A percentile compares a stretch with the other conserved stretches of the same genome.
Evolutionary conservation across 1,140 invertebrate species (phyloP).

Genomic region (Cheumatopsyche charites): DNA sequence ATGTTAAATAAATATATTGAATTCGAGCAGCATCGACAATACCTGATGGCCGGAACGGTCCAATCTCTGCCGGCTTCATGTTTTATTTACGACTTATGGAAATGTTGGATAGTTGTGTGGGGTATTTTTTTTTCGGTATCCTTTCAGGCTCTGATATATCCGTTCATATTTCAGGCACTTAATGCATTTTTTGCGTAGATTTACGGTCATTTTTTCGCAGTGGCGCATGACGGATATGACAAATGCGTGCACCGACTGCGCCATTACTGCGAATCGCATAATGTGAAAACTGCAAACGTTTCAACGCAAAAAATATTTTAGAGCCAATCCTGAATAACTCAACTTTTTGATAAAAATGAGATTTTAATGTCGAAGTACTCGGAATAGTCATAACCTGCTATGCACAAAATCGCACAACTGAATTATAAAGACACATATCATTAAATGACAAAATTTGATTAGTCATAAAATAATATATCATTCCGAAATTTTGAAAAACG

Average conservation of each 20-base stretch:
- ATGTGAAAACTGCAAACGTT: too few relatives aligned
- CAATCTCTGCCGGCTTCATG: constrained; percentile 47
- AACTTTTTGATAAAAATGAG: too few relatives aligned
- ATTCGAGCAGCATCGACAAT: constrained; percentile 41
- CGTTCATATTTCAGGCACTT: constrained; percentile 47
- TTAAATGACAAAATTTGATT: too few relatives aligned
- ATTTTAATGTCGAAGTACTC: too few relatives aligned
- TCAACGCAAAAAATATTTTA: too few relatives aligned
- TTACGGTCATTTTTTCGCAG: constrained; percentile 35
- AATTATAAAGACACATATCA: too few relatives aligned
- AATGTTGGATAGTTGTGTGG: constrained; percentile 34
- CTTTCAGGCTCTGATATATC: constrained; percentile 42
- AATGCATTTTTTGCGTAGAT: constrained; percentile 47
- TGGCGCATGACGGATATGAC: constrained; percentile 34
- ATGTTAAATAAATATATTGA: constrained; percentile 48
- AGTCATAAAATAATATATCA: too few relatives aligned
- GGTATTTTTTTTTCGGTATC: constrained; percentile 38
- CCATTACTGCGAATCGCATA: background rate
- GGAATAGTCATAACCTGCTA: too few relatives aligned
- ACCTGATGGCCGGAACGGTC: constrained; percentile 42
- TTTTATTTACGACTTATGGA: constrained; percentile 49
- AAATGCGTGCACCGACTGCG: constrained; percentile 35
- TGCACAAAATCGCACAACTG: too few relatives aligned
- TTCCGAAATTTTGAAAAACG: too few relatives aligned
- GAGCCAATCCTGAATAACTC: too few relatives aligned